Evolutionary conservation across 2,113 vertebrate genomes (phyloP), one percentile per base, ranked within the genome.

Genomic region (Eonycteris spelaea): DNA sequence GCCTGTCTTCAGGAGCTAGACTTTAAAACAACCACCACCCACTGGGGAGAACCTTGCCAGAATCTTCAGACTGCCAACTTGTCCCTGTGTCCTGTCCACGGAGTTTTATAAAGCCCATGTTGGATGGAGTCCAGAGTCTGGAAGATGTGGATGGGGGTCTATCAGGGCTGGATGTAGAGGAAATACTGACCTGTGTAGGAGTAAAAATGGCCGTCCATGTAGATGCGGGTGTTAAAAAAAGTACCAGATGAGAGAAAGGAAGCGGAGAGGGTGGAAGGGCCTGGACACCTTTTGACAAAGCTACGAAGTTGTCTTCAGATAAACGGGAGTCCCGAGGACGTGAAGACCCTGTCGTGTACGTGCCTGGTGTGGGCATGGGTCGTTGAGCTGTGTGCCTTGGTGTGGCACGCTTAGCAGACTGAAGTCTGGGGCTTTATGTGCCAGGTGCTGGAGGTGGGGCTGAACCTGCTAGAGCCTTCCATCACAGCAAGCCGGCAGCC

Each of bases 301-400:
- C 30, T 55, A 24, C 40, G 10, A 1, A 40, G 19, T 30, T 55
- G 28, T 55, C 45, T 77, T 57, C 4, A 28, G 38, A 6, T 38
- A 33, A 55, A 40, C 15, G 2, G 24, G 61, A n/a, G 30, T 51
- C 24, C 70, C 24, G 43, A 18, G 68, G 70, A 28, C 40, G 9
- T 63, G 14, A 7, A 53, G 55, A 28, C 26, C 4, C 8, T 40
- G 11, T 0, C 0, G 9, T 33, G 11, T 4, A 5, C 1, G 0
- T 0, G 22, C 43, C 35, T 61, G 0, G 0, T 12, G 6, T 3
- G 8, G 28, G 24, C 33, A 2, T 10, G 30, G 35, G 26, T 70
- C 61, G 6, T 3, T 3, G 6, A 30, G 70, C 75, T 1, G n/a
- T 1, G 2, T 5, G 48, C 22, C 38, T 0, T 6, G 43, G 48